A percentile compares a stretch with the other conserved stretches of the same genome.
Conservation (phyloP, 2,797 vertebrate genomes). For the Nothura maculosa region DNA sequence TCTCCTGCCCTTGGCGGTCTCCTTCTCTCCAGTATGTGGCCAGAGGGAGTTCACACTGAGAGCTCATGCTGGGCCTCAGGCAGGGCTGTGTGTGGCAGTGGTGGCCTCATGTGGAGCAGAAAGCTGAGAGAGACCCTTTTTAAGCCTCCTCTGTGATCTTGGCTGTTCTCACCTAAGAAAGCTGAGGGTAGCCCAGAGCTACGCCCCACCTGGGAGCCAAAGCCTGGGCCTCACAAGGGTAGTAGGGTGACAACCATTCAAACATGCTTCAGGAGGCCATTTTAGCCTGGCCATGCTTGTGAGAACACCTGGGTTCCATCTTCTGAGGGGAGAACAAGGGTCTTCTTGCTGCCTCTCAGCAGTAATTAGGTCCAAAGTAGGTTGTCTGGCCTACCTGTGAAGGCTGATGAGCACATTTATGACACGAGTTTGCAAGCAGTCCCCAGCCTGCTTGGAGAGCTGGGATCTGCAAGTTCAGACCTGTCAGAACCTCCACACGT, state of each 20-base stretch:
- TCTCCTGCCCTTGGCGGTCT: not conserved
- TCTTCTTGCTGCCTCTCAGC: not conserved
- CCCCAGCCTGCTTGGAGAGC: not conserved
- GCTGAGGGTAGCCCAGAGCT: not conserved
- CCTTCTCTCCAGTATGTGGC: not conserved
- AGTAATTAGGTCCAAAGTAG: not conserved
- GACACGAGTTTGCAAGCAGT: not conserved
- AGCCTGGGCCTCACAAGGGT: not conserved
- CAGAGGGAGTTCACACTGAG: not conserved
- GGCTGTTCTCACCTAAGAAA: not conserved
- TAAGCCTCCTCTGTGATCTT: not conserved
- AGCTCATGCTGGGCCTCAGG: accelerated
- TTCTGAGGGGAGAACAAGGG: not conserved
- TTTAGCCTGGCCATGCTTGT: not conserved
- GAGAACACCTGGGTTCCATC: accelerated
- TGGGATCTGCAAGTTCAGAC: not conserved
- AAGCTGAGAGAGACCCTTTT: not conserved
- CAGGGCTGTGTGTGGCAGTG: not conserved
- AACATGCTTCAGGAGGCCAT: accelerated
- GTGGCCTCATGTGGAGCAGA: not conserved
- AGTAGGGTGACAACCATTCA: not conserved
- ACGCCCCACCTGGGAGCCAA: not conserved
- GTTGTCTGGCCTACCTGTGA: not conserved
- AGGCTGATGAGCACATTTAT: not conserved
- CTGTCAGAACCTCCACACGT: not conserved